Percentiles rank a stretch among this genome's conserved stretches.
Evolutionary conservation across 2,888 invertebrate genomes (phyloP).

Genomic region (Perithous albicinctus): DNA sequence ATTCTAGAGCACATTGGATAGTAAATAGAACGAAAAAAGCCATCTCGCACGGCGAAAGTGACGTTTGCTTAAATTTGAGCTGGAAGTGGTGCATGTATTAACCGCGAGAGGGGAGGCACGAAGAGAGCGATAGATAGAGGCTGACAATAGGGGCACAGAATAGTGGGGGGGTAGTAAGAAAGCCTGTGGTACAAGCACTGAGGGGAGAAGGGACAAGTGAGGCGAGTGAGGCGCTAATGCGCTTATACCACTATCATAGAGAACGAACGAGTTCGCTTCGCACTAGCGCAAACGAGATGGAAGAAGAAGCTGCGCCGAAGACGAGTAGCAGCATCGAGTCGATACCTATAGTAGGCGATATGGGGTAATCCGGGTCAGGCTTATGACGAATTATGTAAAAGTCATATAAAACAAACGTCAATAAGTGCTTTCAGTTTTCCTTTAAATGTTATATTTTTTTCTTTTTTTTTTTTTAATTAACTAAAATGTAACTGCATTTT

Average conservation of each 20-base stretch:
- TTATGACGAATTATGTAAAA: not conserved
- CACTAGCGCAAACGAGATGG: slow-evolving; percentile 13
- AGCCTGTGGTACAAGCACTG: slow-evolving; percentile 9
- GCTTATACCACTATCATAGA: slow-evolving; percentile 29
- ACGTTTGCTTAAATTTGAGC: slow-evolving; percentile 25
- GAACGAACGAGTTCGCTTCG: slow-evolving; percentile 1
- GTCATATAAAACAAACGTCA: not conserved
- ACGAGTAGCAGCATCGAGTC: slow-evolving; percentile 24
- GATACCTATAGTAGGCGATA: slow-evolving; percentile 8
- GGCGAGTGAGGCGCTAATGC: slow-evolving; percentile 40
- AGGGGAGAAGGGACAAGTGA: slow-evolving; percentile 11
- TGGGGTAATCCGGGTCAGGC: slow-evolving; percentile 6
- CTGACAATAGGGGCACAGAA: slow-evolving; percentile 41
- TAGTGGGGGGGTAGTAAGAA: slow-evolving; percentile 23
- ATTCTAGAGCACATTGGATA: not conserved
- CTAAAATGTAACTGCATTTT: too few relatives aligned
- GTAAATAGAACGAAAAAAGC: not conserved
- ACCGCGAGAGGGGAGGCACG: slow-evolving; percentile 28
- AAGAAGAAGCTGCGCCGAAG: slow-evolving; percentile 35
- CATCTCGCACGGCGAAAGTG: slow-evolving; percentile 28
- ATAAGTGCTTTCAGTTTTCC: too few relatives aligned
- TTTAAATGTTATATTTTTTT: too few relatives aligned
- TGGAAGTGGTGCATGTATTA: slow-evolving; percentile 36
- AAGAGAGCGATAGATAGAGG: slow-evolving; percentile 26
- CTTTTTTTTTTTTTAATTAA: too few relatives aligned